These are phyloP conservation scores for Drosophila melanogaster DNA, from an alignment of 1,140 invertebrate species.

Conservation along the genomic window Release_6_plus_ISO1_MT NC_004354.4:15026001-15026500, in stretches of 20 bases:
- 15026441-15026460: background rate
- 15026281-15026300: background rate
- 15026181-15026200: too few relatives aligned
- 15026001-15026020: constrained; percentile 26
- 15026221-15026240: too few relatives aligned
- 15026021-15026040: constrained; percentile 20
- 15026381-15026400: background rate
- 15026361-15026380: background rate
- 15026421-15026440: constrained; percentile 11
- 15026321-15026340: background rate
- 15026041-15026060: background rate
- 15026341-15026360: background rate
- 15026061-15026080: background rate
- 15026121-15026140: too few relatives aligned
- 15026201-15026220: too few relatives aligned
- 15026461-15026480: constrained; percentile 29
- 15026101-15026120: too few relatives aligned
- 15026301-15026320: background rate
- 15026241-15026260: too few relatives aligned
- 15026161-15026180: too few relatives aligned
- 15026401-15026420: background rate
- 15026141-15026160: too few relatives aligned
- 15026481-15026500: background rate
- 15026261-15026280: background rate
- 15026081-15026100: too few relatives aligned